phyloP scores from a whole-genome alignment of 2,888 invertebrate genomes.

The Scaptomyza tumidula region DNA sequence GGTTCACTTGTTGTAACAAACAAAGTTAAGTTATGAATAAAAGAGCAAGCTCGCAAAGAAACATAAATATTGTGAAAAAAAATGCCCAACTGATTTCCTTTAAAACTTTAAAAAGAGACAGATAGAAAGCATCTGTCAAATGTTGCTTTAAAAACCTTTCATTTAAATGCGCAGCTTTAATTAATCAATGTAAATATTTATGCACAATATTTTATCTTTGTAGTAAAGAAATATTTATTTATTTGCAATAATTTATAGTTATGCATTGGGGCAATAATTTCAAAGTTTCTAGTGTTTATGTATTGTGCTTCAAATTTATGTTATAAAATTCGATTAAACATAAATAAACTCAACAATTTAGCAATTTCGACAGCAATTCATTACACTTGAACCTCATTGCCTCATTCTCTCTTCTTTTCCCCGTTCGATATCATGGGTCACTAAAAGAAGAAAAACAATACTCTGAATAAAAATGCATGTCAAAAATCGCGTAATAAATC shows the following conservation, averaged over 20 bases:
- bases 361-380: constrained; percentile 44
- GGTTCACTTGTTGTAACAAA: constrained; percentile 32
- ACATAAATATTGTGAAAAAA: constrained; percentile 1
- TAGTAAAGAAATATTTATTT: background rate
- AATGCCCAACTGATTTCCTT: background rate
- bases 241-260: background rate
- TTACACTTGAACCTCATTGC: constrained; percentile 25
- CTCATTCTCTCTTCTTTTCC: background rate
- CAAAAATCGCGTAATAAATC: constrained; percentile 75
- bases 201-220: constrained; percentile 2
- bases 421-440: background rate
- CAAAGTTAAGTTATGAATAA: constrained; percentile 18
- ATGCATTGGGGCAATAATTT: background rate
- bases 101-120: background rate
- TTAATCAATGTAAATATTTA: constrained; percentile 1
- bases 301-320: constrained; percentile 30
- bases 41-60: constrained; percentile 4
- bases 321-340: constrained; percentile 3
- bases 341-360: constrained; percentile 24
- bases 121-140: constrained; percentile 4
- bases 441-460: constrained; percentile 12
- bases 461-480: constrained; percentile 55
- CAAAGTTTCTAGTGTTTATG: constrained; percentile 8
- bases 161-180: background rate
- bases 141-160: background rate